Evolutionary conservation across 1,140 invertebrate species (phyloP), one percentile per base, ranked within the genome.

Genomic region (Neodiprion pinetum): DNA sequence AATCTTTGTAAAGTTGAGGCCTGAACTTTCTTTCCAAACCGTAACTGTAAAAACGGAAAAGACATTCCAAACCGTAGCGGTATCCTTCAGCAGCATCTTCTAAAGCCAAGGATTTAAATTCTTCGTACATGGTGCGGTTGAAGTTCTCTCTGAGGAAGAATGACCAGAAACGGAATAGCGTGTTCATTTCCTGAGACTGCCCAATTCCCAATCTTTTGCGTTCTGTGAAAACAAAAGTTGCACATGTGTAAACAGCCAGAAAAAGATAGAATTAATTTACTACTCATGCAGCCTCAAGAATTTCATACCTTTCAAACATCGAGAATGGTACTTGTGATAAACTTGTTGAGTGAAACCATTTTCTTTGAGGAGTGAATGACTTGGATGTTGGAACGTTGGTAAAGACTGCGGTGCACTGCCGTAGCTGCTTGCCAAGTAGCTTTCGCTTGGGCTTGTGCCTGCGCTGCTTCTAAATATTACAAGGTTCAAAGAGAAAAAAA

Each of bases 41-140:
- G 86, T 99, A 99, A 80, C 97, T 99, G 88, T 95, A 99, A 90
- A 98, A 99, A n/a, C 98, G 92, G 92, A 99, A 99, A 10, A 99
- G 91, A 84, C 98, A 99, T 87, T 99, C 98, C 12, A 99, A 84
- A 0, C 93, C 94, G 85, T 95, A 98, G 87, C 98, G 94, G 89
- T 97, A 98, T 0, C 97, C 97, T 76, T 92, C 93, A 48, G 90
- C 90, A 0, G 97, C 96, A 91, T 99, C 98, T 90, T 99, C 98
- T 72, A 95, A 91, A 8, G 98, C 97, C 71, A 98, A 84, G 67
- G 90, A 91, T 83, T 93, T 94, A 87, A 99, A 99, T 88, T 99
- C 98, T 78, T 96, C 94, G 87, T 99, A 99, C 98, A 99, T 99
- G 79, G 95, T 98, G 80, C 95, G 93, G 89, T 99, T 99, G 89